Evolutionary conservation across 2,888 invertebrate species (phyloP), one percentile per base, ranked within the genome.

Genomic region (Phorcus lineatus): DNA sequence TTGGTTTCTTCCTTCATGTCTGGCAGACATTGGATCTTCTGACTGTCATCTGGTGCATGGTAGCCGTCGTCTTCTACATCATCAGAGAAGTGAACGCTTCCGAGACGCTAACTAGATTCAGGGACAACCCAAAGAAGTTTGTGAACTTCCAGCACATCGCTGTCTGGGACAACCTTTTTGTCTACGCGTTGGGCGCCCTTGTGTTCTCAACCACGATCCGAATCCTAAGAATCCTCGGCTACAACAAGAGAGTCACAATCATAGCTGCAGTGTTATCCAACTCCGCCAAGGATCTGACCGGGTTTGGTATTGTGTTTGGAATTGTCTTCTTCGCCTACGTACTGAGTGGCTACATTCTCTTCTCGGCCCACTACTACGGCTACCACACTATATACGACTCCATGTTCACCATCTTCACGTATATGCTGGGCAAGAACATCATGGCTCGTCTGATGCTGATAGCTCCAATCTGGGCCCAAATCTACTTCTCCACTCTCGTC

Each of bases 181-280:
- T 87, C 54, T 83, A 83, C 17, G 70, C 86, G n/a, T 78, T 84
- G 62, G 87, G 86, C 16, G 80, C 84, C 17, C 76, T 89, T 2
- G 87, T 88, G 16, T 90, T 88, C 78, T 74, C 87, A 16, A 79
- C 85, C 55, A 87, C 88, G 0, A 40, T 89, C 22, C 85, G 90
- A 13, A 84, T 90, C 31, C 86, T 89, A 7, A 82, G 87, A 13
- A 90, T 94, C 77, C 89, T 94, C 47, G 91, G 94, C 79, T 94
- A 94, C 90, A 94, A 94, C 88, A 91, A 92, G 62, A 90, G 93
- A 57, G 92, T 94, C 82, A 92, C 93, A 77, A 91, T 93, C 86
- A 89, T 94, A 82, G 92, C 93, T 0, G 90, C 90, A 17, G 94
- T 94, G 0, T 89, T 94, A 36, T 85, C 87, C 24, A 86, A 88